Evolutionary conservation across 2,888 invertebrate genomes (phyloP).

Genomic region (Eilema caniola): DNA sequence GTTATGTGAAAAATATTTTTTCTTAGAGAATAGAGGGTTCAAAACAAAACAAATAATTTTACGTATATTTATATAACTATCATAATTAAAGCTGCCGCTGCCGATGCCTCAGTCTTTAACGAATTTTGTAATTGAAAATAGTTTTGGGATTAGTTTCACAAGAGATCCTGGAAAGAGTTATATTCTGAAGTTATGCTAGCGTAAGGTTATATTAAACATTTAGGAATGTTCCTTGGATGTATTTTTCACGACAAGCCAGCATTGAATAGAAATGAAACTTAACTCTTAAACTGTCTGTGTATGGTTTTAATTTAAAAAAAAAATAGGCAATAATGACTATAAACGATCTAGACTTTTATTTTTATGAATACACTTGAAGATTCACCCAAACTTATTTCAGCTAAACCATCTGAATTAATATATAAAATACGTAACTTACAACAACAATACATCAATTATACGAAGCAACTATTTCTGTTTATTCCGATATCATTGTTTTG

Average conservation of each 20-base stretch:
- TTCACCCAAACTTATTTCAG: no score
- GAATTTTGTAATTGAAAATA: conserved; percentile 15
- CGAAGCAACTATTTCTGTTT: no score
- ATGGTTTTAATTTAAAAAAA: no score
- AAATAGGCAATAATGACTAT: no score
- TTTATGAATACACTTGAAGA: no score
- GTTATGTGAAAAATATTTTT: conserved; percentile 17
- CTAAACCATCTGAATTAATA: no score
- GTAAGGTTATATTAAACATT: neutral
- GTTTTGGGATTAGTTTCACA: conserved; percentile 2
- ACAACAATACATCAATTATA: no score
- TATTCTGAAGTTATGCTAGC: neutral
- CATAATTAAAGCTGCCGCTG: conserved; percentile 17
- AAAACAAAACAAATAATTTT: conserved; percentile 20
- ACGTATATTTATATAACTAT: conserved; percentile 28
- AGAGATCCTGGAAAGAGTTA: neutral
- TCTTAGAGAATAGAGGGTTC: conserved; percentile 16
- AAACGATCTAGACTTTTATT: no score
- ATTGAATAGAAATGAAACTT: neutral
- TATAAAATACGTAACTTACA: no score
- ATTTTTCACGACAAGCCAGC: neutral
- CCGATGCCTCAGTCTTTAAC: conserved; percentile 24
- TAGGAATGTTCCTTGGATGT: neutral
- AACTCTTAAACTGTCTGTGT: neutral
- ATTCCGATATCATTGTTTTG: no score